These are phyloP conservation scores for Lerista edwardsae DNA, from an alignment of 2,797 vertebrate species.

Conservation along the genomic window DNA sequence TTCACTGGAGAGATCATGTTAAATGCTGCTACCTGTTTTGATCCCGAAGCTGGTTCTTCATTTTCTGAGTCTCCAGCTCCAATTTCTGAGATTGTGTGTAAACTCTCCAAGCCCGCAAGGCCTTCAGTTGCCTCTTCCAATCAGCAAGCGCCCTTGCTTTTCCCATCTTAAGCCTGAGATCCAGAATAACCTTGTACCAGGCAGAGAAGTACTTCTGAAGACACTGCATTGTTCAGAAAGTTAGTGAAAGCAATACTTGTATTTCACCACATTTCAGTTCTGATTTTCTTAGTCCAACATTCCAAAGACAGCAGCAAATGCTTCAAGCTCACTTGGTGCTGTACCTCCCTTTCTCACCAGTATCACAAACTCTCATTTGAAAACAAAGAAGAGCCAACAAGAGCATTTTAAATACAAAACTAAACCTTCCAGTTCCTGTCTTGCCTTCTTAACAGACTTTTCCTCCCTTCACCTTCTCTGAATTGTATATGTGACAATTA, in stretches of 20 bases:
- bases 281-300: constrained; percentile 4
- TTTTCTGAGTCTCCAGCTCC: constrained; percentile 77
- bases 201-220: constrained; percentile 88
- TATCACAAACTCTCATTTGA: background rate
- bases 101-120: constrained; percentile 86
- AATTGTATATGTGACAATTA: background rate
- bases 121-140: constrained; percentile 88
- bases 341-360: background rate
- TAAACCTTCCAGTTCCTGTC: background rate
- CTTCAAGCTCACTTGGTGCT: background rate
- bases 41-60: constrained; percentile 81
- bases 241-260: constrained; percentile 53
- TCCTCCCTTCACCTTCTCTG: background rate
- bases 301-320: background rate
- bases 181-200: constrained; percentile 88
- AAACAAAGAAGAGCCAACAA: background rate
- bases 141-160: constrained; percentile 87
- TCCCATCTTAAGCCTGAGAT: constrained; percentile 82
- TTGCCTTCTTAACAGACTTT: background rate
- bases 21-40: constrained; percentile 84
- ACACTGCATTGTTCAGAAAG: constrained; percentile 78
- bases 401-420: background rate
- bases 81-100: constrained; percentile 80
- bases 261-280: background rate
- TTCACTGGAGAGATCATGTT: background rate